Conservation (phyloP, 2,797 vertebrate genomes). For the Jordanella pulchra region DNA sequence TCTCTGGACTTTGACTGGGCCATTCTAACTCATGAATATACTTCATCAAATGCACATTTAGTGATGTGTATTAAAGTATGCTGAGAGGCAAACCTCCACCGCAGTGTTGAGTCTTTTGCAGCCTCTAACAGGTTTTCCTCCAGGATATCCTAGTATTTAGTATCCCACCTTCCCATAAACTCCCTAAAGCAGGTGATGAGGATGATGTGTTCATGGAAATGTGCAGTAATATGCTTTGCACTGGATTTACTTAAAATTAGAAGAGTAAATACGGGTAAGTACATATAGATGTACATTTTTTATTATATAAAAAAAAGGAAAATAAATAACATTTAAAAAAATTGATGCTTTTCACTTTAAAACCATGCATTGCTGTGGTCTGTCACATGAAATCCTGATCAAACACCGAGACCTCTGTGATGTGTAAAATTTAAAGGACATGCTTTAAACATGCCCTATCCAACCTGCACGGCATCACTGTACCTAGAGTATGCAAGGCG, state of each 20-base stretch:
- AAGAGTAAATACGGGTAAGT: not conserved
- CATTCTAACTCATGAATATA: not conserved
- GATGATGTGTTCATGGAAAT: not conserved
- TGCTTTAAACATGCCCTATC: no score
- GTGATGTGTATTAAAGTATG: not conserved
- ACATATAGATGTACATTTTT: not conserved
- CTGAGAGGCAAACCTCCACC: not conserved
- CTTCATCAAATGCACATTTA: not conserved
- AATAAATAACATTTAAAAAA: not conserved
- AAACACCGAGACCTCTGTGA: not conserved
- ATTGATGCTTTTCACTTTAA: not conserved
- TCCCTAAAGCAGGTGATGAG: not conserved
- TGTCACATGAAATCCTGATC: not conserved
- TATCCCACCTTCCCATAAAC: not conserved
- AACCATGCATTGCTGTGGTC: not conserved
- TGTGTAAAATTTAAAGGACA: not conserved
- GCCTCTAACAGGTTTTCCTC: not conserved
- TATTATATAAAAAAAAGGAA: not conserved
- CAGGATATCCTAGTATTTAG: not conserved
- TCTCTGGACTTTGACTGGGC: not conserved
- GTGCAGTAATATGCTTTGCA: no score
- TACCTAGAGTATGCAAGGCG: no score
- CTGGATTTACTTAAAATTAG: no score
- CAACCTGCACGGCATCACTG: no score
- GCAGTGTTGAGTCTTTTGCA: not conserved